Evolutionary conservation across 2,888 invertebrate genomes (phyloP).

Genomic region (Tipula vernalis): DNA sequence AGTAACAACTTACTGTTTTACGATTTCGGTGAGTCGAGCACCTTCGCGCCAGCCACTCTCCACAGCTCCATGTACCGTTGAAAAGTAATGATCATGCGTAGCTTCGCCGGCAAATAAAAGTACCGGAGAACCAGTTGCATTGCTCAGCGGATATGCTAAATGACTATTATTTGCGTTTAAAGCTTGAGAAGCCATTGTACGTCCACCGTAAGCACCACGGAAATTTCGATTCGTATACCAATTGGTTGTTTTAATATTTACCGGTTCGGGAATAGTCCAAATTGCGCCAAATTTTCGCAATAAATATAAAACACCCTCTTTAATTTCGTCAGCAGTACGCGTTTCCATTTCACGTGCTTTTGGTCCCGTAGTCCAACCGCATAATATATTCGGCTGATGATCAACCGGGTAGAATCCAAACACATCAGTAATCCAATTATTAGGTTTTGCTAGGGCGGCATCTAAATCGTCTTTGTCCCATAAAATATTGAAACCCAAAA

Average conservation of each 20-base stretch:
- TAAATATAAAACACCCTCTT: constrained; percentile 28
- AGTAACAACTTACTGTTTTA: constrained; percentile 17
- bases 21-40: constrained; percentile 39
- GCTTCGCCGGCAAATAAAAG: constrained; percentile 58
- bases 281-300: constrained; percentile 28
- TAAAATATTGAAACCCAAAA: constrained; percentile 41
- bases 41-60: constrained; percentile 63
- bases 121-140: constrained; percentile 35
- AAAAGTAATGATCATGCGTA: constrained; percentile 48
- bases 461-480: constrained; percentile 42
- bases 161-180: constrained; percentile 31
- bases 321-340: constrained; percentile 38
- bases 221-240: constrained; percentile 50
- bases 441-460: constrained; percentile 26
- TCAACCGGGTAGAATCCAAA: constrained; percentile 54
- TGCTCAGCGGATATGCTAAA: constrained; percentile 40
- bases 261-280: constrained; percentile 29
- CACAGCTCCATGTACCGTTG: constrained; percentile 59
- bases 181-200: constrained; percentile 42
- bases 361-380: constrained; percentile 57
- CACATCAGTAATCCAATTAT: constrained; percentile 42
- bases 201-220: constrained; percentile 52
- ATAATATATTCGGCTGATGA: constrained; percentile 46
- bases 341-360: constrained; percentile 49
- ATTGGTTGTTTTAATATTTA: constrained; percentile 37